Percentiles rank a stretch among this genome's conserved stretches.
phyloP scores from a whole-genome alignment of 1,140 invertebrate species.

The Limonius californicus region DNA sequence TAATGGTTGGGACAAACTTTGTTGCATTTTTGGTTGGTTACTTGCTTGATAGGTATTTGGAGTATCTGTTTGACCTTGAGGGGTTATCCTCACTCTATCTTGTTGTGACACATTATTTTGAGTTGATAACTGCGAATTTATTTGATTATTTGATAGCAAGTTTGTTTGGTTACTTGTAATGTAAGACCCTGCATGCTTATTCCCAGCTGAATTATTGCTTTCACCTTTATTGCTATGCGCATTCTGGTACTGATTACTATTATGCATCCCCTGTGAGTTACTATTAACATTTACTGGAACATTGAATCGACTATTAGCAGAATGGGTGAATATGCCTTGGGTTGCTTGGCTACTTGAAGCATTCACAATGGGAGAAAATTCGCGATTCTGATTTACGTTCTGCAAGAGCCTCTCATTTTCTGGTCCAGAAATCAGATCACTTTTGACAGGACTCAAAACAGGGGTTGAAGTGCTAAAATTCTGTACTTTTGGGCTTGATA shows the following conservation, averaged over 20 bases:
- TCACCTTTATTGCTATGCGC: background rate
- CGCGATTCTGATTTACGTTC: background rate
- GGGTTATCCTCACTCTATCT: background rate
- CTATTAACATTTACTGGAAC: background rate
- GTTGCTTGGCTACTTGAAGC: background rate
- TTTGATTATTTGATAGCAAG: too few relatives aligned
- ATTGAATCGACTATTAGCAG: background rate
- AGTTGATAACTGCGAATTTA: too few relatives aligned
- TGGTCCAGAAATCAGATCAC: background rate
- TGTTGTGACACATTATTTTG: background rate
- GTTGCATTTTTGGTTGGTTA: background rate
- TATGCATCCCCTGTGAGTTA: background rate
- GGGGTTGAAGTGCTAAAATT: slow-evolving; percentile 21
- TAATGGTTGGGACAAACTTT: background rate
- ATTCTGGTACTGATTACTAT: too few relatives aligned
- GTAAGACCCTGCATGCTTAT: background rate
- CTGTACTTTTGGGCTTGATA: slow-evolving; percentile 28
- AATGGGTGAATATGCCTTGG: background rate
- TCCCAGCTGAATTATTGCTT: background rate
- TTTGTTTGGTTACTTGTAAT: background rate
- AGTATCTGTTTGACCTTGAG: background rate
- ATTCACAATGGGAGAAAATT: background rate
- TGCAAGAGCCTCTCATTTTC: background rate
- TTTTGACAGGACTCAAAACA: slow-evolving; percentile 4
- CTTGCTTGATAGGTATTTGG: too few relatives aligned